Evolutionary conservation across 2,888 invertebrate genomes (phyloP).

Genomic region (Athripsodes cinereus): DNA sequence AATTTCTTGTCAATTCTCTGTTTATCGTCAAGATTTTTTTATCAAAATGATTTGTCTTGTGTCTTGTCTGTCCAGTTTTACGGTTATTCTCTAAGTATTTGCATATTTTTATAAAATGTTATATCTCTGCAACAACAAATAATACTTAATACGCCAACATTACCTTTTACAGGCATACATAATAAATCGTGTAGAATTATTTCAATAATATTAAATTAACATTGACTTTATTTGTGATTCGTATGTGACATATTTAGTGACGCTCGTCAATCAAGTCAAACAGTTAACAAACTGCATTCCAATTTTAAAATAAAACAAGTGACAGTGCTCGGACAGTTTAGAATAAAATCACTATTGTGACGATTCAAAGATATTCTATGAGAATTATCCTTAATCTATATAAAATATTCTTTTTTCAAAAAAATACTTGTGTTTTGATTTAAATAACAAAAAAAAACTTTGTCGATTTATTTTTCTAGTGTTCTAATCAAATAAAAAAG

Average conservation of each 20-base stretch:
- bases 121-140: background rate
- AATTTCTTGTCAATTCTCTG: no score
- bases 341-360: background rate
- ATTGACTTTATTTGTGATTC: slow-evolving; percentile 1
- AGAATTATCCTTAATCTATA: background rate
- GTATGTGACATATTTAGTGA: slow-evolving; percentile 1
- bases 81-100: background rate
- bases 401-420: no score
- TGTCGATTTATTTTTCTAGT: no score
- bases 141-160: background rate
- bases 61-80: background rate
- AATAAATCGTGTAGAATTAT: background rate
- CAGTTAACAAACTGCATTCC: background rate
- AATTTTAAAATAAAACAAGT: background rate
- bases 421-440: no score
- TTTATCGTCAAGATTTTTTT: no score
- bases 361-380: background rate
- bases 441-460: no score
- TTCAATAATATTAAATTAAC: background rate
- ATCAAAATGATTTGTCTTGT: no score
- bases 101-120: background rate
- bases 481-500: no score
- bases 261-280: background rate
- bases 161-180: background rate
- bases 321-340: slow-evolving; percentile 5